Percentiles rank a stretch among this genome's conserved stretches.
Evolutionary conservation across 2,888 invertebrate genomes (phyloP).

Genomic region (Watsonalla cultraria): DNA sequence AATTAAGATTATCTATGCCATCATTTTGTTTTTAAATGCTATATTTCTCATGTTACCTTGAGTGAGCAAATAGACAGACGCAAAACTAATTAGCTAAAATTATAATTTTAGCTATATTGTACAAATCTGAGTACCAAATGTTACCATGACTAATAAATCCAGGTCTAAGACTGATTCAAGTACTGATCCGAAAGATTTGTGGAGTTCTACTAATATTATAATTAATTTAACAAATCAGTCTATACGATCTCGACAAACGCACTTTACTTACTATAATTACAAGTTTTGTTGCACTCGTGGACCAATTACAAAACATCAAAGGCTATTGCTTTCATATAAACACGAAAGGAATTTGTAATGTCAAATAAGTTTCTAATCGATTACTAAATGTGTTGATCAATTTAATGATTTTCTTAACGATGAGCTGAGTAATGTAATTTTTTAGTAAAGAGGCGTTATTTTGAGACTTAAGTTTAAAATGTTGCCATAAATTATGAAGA

Average conservation of each 20-base stretch:
- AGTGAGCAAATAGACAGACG: no score
- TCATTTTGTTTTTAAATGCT: no score
- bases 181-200: background rate
- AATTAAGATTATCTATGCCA: no score
- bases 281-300: no score
- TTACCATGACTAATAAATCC: conserved; percentile 18
- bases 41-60: no score
- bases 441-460: conserved; percentile 7
- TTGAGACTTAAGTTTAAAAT: conserved; percentile 12
- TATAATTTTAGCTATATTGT: background rate
- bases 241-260: background rate
- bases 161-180: background rate
- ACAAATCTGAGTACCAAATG: background rate
- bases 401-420: background rate
- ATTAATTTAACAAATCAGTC: background rate
- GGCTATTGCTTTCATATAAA: no score
- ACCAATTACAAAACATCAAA: no score
- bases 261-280: no score
- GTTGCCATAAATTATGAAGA: conserved; percentile 12
- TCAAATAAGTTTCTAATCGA: background rate
- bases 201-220: background rate
- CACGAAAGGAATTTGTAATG: no score
- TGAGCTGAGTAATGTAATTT: background rate
- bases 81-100: no score
- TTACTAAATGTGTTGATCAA: background rate